These are phyloP conservation scores for Eupithecia dodoneata DNA, from an alignment of 2,888 invertebrate species.

Conservation along the genomic window DNA sequence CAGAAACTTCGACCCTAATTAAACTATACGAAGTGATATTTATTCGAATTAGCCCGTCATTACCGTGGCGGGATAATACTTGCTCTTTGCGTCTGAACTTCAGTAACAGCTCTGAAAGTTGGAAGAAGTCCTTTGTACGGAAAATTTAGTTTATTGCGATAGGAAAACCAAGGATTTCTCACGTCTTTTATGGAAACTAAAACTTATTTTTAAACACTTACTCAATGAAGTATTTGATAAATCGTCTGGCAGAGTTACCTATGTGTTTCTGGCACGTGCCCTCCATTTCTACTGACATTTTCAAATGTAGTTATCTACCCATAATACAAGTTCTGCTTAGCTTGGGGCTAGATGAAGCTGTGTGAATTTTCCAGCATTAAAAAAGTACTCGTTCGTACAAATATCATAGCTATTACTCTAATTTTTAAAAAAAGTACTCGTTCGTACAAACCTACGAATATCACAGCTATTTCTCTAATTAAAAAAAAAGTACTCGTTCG, in stretches of 20 bases:
- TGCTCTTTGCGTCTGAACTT: constrained; percentile 13
- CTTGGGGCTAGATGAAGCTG: too few species aligned
- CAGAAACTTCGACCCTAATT: constrained; percentile 59
- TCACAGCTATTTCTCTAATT: too few species aligned
- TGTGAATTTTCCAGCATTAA: too few species aligned
- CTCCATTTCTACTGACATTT: background rate
- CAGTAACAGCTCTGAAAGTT: constrained; percentile 13
- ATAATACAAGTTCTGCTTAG: too few species aligned
- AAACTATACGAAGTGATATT: constrained; percentile 66
- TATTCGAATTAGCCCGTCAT: constrained; percentile 53
- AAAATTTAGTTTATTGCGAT: constrained; percentile 8
- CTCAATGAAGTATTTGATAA: background rate
- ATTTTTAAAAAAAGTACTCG: background rate
- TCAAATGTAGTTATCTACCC: background rate
- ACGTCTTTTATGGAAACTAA: background rate
- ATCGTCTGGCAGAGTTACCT: background rate
- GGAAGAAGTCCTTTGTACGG: constrained; percentile 5
- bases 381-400: background rate
- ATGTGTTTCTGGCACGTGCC: background rate
- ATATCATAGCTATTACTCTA: background rate
- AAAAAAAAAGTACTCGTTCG: background rate
- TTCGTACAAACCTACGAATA: background rate
- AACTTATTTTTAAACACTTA: background rate
- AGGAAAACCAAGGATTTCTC: constrained; percentile 3
- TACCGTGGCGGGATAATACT: constrained; percentile 33